Base-by-base conservation (phyloP, 2,113 vertebrate genomes). In the Probosciger aterrimus region DNA sequence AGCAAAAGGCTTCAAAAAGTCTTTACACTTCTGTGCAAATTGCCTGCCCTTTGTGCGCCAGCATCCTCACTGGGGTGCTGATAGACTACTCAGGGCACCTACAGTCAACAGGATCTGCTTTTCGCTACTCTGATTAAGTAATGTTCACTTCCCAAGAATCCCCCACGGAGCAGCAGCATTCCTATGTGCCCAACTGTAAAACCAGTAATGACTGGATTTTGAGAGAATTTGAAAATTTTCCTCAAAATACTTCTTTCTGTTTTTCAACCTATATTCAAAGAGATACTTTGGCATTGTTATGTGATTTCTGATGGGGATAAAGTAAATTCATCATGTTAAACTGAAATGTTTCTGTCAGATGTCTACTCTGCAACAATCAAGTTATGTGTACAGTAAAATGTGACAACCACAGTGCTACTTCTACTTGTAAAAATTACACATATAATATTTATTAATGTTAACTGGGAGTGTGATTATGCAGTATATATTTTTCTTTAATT, bases 341-440 rank as follows among this genome's bases (percentile, higher is more conserved):
- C 97, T 98, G 98, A 99, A 99, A 99, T 98, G 98, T 99, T 99
- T 98, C 98, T 99, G 98, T 98, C 98, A 99, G 96, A 97, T 99
- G 98, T 98, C 99, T 98, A 97, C 98, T 98, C 98, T 97, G 98
- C 98, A 99, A 98, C 98, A 98, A 98, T 98, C 98, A 98, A 96
- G 91, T 70, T 84, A 96, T 97, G 97, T 98, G 95, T 98, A 98
- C 98, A 97, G 97, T 98, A 98, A 98, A 98, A 98, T 97, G 59
- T 95, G 97, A 97, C 95, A 98, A 96, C 86, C 67, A 73, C 24
- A 59, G 77, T 86, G 64, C 91, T 93, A 90, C 93, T 89, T 96
- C 88, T 73, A 55, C 69, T 96, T 89, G 92, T 85, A 96, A 97
- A 96, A 96, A 92, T 96, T 96, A 90, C 65, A 86, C 67, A 50